Evolutionary conservation across 2,113 vertebrate genomes (phyloP).

Genomic region (Charadrius vociferus): DNA sequence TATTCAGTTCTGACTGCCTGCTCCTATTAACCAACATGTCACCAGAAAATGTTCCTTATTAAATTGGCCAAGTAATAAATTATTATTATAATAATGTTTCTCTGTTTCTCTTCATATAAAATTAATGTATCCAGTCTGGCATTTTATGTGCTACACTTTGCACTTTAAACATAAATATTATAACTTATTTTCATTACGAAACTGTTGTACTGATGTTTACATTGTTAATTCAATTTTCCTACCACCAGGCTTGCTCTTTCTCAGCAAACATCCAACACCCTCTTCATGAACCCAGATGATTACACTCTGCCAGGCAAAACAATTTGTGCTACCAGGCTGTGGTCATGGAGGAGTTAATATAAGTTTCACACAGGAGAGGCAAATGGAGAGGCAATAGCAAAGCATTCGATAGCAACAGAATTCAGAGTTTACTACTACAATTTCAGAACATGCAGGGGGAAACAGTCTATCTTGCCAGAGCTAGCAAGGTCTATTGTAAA

Average conservation of each 20-base stretch:
- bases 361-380: neutral
- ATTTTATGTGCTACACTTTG: neutral
- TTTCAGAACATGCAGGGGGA: neutral
- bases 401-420: neutral
- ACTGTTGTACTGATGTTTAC: neutral
- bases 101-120: conserved; percentile 23
- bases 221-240: neutral
- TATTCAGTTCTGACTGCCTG: conserved; percentile 34
- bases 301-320: neutral
- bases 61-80: conserved; percentile 45
- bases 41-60: conserved; percentile 30
- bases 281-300: neutral
- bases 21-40: conserved; percentile 54
- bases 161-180: neutral
- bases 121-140: neutral
- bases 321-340: neutral
- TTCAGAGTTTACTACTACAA: neutral
- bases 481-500: neutral
- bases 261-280: neutral
- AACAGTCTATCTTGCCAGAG: neutral
- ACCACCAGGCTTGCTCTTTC: neutral
- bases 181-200: neutral
- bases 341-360: neutral
- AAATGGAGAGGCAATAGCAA: neutral
- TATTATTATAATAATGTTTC: conserved; percentile 4